Base-by-base conservation (phyloP, 1,140 invertebrate genomes). In the Zaprionus taronus region DNA sequence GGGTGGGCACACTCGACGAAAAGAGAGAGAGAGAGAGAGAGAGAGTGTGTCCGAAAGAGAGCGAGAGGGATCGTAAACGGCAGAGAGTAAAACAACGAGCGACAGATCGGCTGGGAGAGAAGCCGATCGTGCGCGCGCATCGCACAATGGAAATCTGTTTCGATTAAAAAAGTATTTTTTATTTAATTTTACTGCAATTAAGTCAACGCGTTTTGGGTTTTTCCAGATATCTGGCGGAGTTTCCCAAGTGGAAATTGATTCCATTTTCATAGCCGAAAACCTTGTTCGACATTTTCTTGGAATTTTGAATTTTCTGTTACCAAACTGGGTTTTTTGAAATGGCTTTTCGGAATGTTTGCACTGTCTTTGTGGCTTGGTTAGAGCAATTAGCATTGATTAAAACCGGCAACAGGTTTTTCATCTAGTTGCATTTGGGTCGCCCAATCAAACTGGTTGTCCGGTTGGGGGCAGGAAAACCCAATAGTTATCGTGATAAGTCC, bases 371-470 rank as follows among this genome's bases (percentile, higher is more conserved):
- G 14, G 44, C 24, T 31, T 28, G 28, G 47, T 0, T 2, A 53
- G 12, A 9, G 26, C 20, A 58, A 67, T 67, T 67, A 67, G 65
- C 55, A 67, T 67, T 67, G 20, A 67, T 67, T 67, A 67, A 58
- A 17, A n/a, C 55, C 20, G 17, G 38, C 15, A 67, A 67, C 65
- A 34, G 65, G 65, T 58, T 67, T 57, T 58, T 24, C 55, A 4
- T 56, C 65, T 58, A 67, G 65, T 58, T 67, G 20, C 65, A 58
- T 58, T 67, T 58, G 11, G 56, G 22, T 57, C 12, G 55, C n/a
- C 9, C 22, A 34, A 75, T 68, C 49, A 81, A 81, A 81, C 81
- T 77, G 24, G 64, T 58, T 67, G 24, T 57, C 4, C 7, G 36
- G 2, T 17, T 22, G 17, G 9, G 4, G 3, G n/a, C 24, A 57